Percentiles rank a stretch among this genome's conserved stretches.
Conservation (phyloP, 2,888 invertebrate species). For the Lepidocyrtinus sp. region DNA sequence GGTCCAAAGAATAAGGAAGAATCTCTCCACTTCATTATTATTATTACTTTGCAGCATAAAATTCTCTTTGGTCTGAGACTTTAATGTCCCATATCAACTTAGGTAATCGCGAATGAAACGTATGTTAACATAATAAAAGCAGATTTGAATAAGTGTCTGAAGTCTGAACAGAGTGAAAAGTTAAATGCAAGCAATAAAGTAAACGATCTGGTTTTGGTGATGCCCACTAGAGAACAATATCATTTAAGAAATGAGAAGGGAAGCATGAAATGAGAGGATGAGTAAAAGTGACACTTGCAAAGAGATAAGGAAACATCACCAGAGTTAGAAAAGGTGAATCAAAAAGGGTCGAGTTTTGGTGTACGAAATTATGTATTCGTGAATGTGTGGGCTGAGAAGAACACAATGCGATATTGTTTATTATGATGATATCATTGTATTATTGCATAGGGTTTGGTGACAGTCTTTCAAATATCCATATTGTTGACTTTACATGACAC, state of each 20-base stretch:
- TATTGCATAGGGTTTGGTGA: background rate
- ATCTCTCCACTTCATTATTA: background rate
- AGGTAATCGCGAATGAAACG: too few species aligned
- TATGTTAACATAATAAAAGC: background rate
- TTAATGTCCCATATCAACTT: too few species aligned
- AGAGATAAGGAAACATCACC: conserved; percentile 28
- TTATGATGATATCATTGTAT: background rate
- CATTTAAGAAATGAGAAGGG: conserved; percentile 57
- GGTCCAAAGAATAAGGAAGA: conserved; percentile 26
- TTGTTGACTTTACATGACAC: background rate
- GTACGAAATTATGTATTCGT: too few species aligned
- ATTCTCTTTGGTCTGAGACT: too few species aligned
- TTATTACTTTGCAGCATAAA: too few species aligned
- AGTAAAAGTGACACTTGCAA: conserved; percentile 55
- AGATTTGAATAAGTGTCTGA: background rate
- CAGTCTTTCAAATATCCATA: background rate
- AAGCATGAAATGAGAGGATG: conserved; percentile 60
- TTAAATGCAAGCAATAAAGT: background rate
- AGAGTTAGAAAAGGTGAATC: background rate
- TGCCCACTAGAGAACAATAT: conserved; percentile 48
- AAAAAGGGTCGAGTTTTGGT: too few species aligned
- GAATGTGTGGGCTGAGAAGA: conserved; percentile 12
- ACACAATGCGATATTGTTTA: background rate
- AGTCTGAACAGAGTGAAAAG: too few species aligned
- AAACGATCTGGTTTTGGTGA: background rate